Evolutionary conservation across 1,140 invertebrate species (phyloP).

Genomic region (Sinella curviseta): DNA sequence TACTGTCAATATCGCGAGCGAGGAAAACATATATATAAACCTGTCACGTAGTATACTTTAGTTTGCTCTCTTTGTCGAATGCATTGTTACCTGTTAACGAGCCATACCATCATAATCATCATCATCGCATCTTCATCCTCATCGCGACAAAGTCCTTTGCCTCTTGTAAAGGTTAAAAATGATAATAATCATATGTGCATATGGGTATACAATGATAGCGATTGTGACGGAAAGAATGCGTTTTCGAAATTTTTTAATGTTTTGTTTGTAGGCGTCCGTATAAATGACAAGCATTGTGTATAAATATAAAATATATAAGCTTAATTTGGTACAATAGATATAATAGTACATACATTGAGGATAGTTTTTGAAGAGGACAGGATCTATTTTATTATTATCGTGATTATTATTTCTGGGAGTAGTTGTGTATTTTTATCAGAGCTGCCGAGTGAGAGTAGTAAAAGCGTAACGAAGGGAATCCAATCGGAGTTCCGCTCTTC

Average conservation of each 20-base stretch:
- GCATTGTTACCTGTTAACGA: not conserved
- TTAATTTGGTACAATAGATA: too few species aligned
- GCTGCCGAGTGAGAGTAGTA: not conserved
- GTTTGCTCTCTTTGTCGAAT: not conserved
- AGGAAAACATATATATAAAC: too few species aligned
- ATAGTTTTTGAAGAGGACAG: too few species aligned
- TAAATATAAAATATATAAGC: too few species aligned
- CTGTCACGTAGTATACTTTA: not conserved
- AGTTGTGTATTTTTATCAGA: not conserved
- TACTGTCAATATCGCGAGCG: too few species aligned
- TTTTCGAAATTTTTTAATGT: not conserved
- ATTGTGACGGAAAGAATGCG: not conserved
- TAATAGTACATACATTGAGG: too few species aligned
- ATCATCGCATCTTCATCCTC: not conserved
- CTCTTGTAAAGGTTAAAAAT: not conserved
- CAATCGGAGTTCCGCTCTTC: slow-evolving; percentile 48
- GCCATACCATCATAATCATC: not conserved
- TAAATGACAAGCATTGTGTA: too few species aligned
- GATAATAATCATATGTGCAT: too few species aligned
- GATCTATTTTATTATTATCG: too few species aligned
- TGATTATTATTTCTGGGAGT: too few species aligned
- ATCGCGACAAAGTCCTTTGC: too few species aligned
- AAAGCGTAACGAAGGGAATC: slow-evolving; percentile 48
- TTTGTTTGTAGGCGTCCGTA: not conserved
- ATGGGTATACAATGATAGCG: not conserved